Conservation (phyloP, 2,113 vertebrate genomes). For the Helogale parvula region DNA sequence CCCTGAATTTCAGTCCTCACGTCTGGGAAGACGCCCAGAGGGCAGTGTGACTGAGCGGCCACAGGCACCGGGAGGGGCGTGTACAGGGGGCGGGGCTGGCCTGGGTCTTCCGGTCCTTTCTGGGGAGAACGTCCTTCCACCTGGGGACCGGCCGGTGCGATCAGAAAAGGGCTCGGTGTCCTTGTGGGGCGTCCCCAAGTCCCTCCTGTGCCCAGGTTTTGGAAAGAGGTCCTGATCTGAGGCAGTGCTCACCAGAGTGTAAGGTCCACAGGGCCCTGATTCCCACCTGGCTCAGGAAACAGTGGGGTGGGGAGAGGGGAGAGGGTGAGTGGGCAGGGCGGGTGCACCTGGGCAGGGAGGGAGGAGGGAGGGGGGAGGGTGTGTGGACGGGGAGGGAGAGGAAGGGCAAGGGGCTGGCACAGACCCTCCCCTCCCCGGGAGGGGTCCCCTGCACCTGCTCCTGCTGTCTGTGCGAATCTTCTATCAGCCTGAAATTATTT, state of each 20-base stretch:
- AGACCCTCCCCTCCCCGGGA: background rate
- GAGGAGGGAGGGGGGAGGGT: too few relatives aligned
- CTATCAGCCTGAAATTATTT: background rate
- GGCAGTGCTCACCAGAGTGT: background rate
- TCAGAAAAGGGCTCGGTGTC: background rate
- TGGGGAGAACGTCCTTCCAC: too few relatives aligned
- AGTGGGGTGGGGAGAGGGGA: too few relatives aligned
- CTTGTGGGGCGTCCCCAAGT: background rate
- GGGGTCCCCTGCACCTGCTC: background rate
- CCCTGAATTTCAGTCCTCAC: fast-evolving
- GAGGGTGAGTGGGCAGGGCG: too few relatives aligned
- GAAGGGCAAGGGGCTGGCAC: background rate
- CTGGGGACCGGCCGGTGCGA: background rate
- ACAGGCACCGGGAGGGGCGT: background rate
- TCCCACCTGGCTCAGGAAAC: background rate
- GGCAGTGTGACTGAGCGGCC: background rate
- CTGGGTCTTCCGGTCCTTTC: fast-evolving
- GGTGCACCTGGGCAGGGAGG: too few relatives aligned
- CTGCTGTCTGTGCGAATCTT: background rate
- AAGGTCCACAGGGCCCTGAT: background rate
- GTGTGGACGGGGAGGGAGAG: background rate
- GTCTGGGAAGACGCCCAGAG: background rate
- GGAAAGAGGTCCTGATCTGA: background rate
- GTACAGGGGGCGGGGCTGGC: too few relatives aligned
- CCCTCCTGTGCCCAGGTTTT: too few relatives aligned